These are phyloP conservation scores for Drosophila siamana DNA, from an alignment of 2,888 invertebrate genomes.

Conservation along the genomic window DNA sequence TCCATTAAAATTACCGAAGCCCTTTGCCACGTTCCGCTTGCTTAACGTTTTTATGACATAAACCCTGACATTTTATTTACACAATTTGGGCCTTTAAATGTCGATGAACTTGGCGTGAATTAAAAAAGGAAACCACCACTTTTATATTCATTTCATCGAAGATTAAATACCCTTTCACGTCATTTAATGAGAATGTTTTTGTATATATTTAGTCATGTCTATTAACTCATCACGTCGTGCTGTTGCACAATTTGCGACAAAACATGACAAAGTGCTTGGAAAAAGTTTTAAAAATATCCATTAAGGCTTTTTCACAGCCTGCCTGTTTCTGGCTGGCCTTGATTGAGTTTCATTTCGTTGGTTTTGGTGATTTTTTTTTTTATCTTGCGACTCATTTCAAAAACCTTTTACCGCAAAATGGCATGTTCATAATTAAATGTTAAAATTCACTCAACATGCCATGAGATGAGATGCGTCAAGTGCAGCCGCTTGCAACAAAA, in stretches of 20 bases:
- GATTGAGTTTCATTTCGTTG: slow-evolving; percentile 16
- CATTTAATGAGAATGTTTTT: background rate
- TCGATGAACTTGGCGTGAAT: background rate
- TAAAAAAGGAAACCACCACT: slow-evolving; percentile 6
- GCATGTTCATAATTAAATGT: slow-evolving; percentile 80
- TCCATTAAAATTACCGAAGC: slow-evolving; percentile 58
- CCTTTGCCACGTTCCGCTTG: background rate
- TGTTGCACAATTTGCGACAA: background rate
- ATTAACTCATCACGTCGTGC: background rate
- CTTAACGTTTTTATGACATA: slow-evolving; percentile 45
- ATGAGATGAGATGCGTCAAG: slow-evolving; percentile 37
- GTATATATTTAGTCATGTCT: background rate
- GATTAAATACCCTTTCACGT: slow-evolving; percentile 4
- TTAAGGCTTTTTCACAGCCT: background rate
- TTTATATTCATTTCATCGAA: background rate
- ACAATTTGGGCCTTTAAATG: slow-evolving; percentile 44
- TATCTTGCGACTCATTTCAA: slow-evolving; percentile 60
- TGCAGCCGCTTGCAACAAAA: slow-evolving; percentile 41
- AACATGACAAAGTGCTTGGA: background rate
- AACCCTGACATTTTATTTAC: slow-evolving; percentile 62
- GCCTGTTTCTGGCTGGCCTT: background rate
- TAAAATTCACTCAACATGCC: slow-evolving; percentile 67
- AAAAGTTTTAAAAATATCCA: slow-evolving; percentile 10
- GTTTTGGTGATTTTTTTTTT: slow-evolving; percentile 16
- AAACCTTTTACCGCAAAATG: slow-evolving; percentile 74